Base-by-base conservation (phyloP, 2,888 invertebrate species). In the Brachynemurus nebulosus region DNA sequence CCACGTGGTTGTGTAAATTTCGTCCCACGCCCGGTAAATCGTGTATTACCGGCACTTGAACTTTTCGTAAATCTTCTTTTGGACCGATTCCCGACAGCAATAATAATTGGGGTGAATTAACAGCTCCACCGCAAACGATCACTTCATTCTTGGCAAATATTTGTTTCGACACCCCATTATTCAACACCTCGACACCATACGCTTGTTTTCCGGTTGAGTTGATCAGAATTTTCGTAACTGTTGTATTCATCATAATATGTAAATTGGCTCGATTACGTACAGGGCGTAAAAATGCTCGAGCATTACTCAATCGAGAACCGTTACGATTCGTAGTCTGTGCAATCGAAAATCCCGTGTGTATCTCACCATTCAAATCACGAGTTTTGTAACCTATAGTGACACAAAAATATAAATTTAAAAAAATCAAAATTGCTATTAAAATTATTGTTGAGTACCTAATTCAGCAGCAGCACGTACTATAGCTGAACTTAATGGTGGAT, bases 51-150 rank as follows among this genome's bases (percentile, higher is more conserved):
- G 76, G 74, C 0, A 88, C 74, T 16, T 82, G 68, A 2, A 70
- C 65, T 20, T 23, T 21, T 9, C 71, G 54, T 14, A 91, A 67
- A 12, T 89, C 83, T 1, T 75, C 75, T 2, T 72, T 72, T 21
- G 85, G 85, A 0, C 91, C 91, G 9, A 95, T 72, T 8, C 96
- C 96, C 51, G 92, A 92, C 34, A 92, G 72, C 56, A 95, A 72
- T 11, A 97, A 74, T 38, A 97, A 68, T 60, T 97, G 96, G 0
- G 96, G 95, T 0, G 93, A 86, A 52, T 90, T 95, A 1, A 97
- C 86, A 9, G 96, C 86, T 1, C 96, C 72, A 57, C 70, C 72
- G 46, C 69, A 69, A 14, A 81, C 66, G 49, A 83, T 62, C 40
- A 83, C 76, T 59, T 83, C 82, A 55, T 80, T 80, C 41, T 72